Conservation (phyloP, 1,140 invertebrate genomes). For the Ladona fulva region DNA sequence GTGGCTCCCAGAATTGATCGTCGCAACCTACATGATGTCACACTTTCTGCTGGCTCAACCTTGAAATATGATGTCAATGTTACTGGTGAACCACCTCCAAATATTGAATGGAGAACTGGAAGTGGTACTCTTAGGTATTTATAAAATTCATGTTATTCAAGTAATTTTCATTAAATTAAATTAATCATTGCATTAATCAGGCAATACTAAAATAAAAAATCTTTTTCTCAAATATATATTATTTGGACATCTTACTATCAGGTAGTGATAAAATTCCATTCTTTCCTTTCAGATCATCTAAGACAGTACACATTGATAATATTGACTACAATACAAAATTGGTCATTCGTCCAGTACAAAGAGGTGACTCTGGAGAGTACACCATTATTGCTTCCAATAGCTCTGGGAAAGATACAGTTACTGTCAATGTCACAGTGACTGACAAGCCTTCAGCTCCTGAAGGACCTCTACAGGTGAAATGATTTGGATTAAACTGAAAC, state of each 20-base stretch:
- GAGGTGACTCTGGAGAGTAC: slow-evolving; percentile 81
- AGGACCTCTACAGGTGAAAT: slow-evolving; percentile 63
- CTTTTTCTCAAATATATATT: background rate
- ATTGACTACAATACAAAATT: slow-evolving; percentile 83
- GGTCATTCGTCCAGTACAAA: slow-evolving; percentile 64
- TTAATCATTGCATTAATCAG: background rate
- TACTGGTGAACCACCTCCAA: slow-evolving; percentile 84
- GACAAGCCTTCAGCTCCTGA: slow-evolving; percentile 81
- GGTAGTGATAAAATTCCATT: background rate
- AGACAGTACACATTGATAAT: slow-evolving; percentile 67
- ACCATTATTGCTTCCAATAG: slow-evolving; percentile 75
- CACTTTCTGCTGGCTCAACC: slow-evolving; percentile 79
- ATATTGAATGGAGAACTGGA: slow-evolving; percentile 76
- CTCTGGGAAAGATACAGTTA: slow-evolving; percentile 79
- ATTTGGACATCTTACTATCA: background rate
- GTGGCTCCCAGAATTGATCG: slow-evolving; percentile 93
- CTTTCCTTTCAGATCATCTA: slow-evolving; percentile 37
- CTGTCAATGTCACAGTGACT: slow-evolving; percentile 83
- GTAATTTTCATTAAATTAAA: background rate
- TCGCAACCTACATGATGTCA: slow-evolving; percentile 77
- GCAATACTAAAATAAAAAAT: background rate
- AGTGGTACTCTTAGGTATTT: slow-evolving; percentile 41
- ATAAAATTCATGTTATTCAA: slow-evolving; percentile 24
- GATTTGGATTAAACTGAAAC: background rate
- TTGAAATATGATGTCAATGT: slow-evolving; percentile 88